phyloP scores from a whole-genome alignment of 37 sponge, comb jelly and placozoan species.

The Oscarella lobularis region DNA sequence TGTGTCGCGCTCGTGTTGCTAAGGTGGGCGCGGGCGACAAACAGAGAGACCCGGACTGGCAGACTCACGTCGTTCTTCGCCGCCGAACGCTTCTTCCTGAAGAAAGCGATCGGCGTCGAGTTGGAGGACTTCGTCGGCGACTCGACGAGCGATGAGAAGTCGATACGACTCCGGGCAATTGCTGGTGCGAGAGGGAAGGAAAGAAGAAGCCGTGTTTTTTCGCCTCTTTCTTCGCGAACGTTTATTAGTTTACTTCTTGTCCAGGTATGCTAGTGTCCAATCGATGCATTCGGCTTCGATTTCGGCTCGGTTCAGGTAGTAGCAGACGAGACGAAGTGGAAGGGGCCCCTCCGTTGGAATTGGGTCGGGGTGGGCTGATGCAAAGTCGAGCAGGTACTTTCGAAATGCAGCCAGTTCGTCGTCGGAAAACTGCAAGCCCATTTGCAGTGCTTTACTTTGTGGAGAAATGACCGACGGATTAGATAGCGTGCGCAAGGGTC shows the following conservation, averaged over 20 bases:
- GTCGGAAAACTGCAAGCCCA: too few species aligned
- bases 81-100: neutral
- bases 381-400: neutral
- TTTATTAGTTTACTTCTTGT: conserved; percentile 37
- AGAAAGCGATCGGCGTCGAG: neutral
- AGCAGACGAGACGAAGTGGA: conserved; percentile 2
- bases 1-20: conserved; percentile 5
- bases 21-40: neutral
- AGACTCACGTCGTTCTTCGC: neutral
- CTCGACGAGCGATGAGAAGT: neutral
- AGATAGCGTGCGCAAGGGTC: too few species aligned
- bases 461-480: too few species aligned
- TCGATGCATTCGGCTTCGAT: conserved; percentile 44
- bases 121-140: neutral
- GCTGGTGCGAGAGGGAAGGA: too few species aligned
- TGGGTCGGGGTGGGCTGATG: neutral
- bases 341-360: neutral
- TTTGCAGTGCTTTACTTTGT: too few species aligned
- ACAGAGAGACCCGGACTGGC: neutral
- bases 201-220: too few species aligned
- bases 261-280: conserved; percentile 23
- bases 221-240: too few species aligned
- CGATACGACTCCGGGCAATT: neutral
- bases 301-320: conserved; percentile 23
- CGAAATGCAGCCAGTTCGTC: neutral